Percentiles rank a stretch among this genome's conserved stretches.
Conservation (phyloP, 2,888 invertebrate species). For the Heteromurus nitidus region DNA sequence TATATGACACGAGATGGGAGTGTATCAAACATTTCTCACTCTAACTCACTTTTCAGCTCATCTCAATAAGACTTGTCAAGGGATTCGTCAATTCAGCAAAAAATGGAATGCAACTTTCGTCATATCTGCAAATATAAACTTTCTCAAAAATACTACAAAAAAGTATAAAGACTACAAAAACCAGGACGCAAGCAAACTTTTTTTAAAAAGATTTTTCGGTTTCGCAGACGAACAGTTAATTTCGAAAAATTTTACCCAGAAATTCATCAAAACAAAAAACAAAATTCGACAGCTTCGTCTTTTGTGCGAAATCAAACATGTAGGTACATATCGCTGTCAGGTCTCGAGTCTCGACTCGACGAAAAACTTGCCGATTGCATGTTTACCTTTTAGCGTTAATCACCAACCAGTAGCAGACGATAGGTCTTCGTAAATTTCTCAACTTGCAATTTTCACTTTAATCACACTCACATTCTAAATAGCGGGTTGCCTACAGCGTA, state of each 20-base stretch:
- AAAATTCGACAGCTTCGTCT: too few relatives aligned
- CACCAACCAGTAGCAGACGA: conserved; percentile 30
- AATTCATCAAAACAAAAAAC: too few relatives aligned
- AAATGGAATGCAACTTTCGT: background rate
- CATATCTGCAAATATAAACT: background rate
- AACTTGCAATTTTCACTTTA: conserved; percentile 53
- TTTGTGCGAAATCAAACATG: too few relatives aligned
- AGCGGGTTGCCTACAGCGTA: background rate
- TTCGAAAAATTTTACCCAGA: too few relatives aligned
- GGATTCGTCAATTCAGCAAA: background rate
- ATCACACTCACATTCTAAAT: background rate
- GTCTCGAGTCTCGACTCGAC: too few relatives aligned
- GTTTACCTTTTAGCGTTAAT: conserved; percentile 26
- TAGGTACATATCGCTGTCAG: too few relatives aligned
- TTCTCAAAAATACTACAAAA: background rate
- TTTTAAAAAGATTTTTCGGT: too few relatives aligned
- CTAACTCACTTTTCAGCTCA: background rate
- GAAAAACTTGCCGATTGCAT: conserved; percentile 14
- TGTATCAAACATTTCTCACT: too few relatives aligned
- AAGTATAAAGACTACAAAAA: too few relatives aligned
- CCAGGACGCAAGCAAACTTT: too few relatives aligned
- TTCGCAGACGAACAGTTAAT: too few relatives aligned
- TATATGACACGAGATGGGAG: conserved; percentile 24
- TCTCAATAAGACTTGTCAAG: background rate
- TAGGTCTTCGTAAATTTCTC: too few relatives aligned